Conservation (phyloP, 2,797 vertebrate genomes). For the Austrolebias charrua region DNA sequence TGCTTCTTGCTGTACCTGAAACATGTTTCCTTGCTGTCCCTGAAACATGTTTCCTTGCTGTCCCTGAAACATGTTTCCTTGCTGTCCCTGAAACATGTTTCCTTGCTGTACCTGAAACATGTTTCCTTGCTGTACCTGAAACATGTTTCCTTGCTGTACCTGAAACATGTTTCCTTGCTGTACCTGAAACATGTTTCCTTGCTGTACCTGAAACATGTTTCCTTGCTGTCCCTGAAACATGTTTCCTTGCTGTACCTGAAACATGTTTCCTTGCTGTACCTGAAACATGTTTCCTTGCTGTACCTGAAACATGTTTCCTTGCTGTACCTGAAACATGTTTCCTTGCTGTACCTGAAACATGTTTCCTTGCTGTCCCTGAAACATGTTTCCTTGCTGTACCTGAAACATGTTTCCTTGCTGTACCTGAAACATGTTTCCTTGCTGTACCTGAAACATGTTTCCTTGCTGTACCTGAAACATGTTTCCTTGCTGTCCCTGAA, state of each 20-base stretch:
- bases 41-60: too few species aligned
- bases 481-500: conserved; percentile 77
- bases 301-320: conserved; percentile 79
- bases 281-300: too few species aligned
- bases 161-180: conserved; percentile 77
- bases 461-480: conserved; percentile 81
- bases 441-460: too few species aligned
- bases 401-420: conserved; percentile 79
- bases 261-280: conserved; percentile 78
- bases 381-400: too few species aligned
- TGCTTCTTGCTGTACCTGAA: conserved; percentile 81
- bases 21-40: conserved; percentile 78
- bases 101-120: conserved; percentile 81
- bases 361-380: conserved; percentile 77
- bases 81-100: too few species aligned
- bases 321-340: too few species aligned
- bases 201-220: conserved; percentile 81
- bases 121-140: conserved; percentile 78
- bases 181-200: too few species aligned
- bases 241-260: conserved; percentile 81
- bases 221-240: too few species aligned
- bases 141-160: too few species aligned
- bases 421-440: conserved; percentile 79
- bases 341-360: conserved; percentile 81
- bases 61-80: conserved; percentile 79